A percentile compares a stretch with the other conserved stretches of the same genome.
These are phyloP conservation scores for Drosophila macrospina DNA, from an alignment of 2,888 invertebrate species.

Conservation along the genomic window DNA sequence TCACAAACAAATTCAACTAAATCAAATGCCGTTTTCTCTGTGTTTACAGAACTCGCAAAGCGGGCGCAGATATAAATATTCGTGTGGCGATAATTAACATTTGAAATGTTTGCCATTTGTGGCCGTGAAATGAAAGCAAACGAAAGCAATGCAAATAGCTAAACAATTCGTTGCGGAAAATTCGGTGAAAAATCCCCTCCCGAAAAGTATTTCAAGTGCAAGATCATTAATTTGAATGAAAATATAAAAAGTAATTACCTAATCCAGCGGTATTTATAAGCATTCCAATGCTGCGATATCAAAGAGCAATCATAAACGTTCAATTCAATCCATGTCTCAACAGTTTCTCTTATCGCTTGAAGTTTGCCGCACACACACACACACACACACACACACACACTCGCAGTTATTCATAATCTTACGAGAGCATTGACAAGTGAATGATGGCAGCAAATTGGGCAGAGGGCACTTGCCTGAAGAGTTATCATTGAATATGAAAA, in stretches of 20 bases:
- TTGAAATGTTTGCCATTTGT: slow-evolving; percentile 56
- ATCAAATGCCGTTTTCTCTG: slow-evolving; percentile 28
- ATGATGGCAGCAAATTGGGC: slow-evolving; percentile 21
- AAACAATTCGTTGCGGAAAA: slow-evolving; percentile 4
- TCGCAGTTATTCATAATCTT: slow-evolving; percentile 3
- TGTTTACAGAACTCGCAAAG: slow-evolving; percentile 56
- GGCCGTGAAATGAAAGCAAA: slow-evolving; percentile 26
- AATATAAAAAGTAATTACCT: slow-evolving; percentile 5
- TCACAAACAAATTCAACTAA: slow-evolving; percentile 34
- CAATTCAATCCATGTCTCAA: neutral
- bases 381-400: neutral
- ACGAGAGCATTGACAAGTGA: slow-evolving; percentile 8
- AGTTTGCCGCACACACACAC: neutral
- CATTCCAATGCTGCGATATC: slow-evolving; percentile 15
- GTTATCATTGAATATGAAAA: slow-evolving; percentile 32
- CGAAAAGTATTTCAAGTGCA: slow-evolving; percentile 28
- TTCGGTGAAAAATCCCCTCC: neutral
- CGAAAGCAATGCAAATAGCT: slow-evolving; percentile 12
- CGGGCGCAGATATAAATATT: slow-evolving; percentile 46
- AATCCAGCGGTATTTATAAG: slow-evolving; percentile 14
- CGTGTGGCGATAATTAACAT: slow-evolving; percentile 47
- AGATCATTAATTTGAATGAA: slow-evolving; percentile 18
- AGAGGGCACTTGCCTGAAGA: slow-evolving; percentile 27
- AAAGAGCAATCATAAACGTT: slow-evolving; percentile 2
- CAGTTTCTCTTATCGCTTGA: slow-evolving; percentile 3